Base-by-base conservation (phyloP, 92 coral and sea anemone genomes). In the Palythoa heliodiscus region DNA sequence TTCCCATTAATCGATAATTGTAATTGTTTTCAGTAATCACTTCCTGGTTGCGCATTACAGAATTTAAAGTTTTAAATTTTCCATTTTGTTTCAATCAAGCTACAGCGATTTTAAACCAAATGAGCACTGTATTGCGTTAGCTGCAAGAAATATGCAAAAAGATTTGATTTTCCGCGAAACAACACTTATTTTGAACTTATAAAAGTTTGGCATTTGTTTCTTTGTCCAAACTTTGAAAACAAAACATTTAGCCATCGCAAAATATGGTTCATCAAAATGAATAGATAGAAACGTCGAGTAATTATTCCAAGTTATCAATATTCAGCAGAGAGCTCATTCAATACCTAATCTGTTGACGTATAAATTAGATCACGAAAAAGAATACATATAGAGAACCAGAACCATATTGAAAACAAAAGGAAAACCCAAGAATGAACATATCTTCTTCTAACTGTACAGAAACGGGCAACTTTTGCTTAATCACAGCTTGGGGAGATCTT, bases 361-460 rank as follows among this genome's bases (percentile, higher is more conserved):
- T 14, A 5, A 10, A 9, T 2, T 63, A n/a, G 24, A 6, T 60
- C 8, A 15, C 67, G 20, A 3, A 0, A 22, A 19, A 11, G 69
- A 12, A 60, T 4, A 60, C 63, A 17, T 2, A 19, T 5, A 19
- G 4, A 71, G 50, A 71, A 11, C 20, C 9, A 6, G 29, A 74
- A 15, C 47, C 77, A 50, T 20, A 13, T 7, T 16, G 25, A 11
- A 19, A 72, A 19, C 25, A 63, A 11, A 23, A 11, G 24, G 48
- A 72, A 10, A 72, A 20, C 7, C 55, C 35, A 50, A 74, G 61
- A 23, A 74, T 74, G 78, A 74, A 74, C 11, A 22, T 61, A 50
- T 74, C 40, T 50, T 74, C 20, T 20, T 8, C 47, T 50, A 74
- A 74, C 78, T 48, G 78, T 22, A 47, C 78, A 4, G 48, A 70